Percentiles rank a stretch among this genome's conserved stretches.
phyloP scores from a whole-genome alignment of 2,113 vertebrate genomes.

The Semicossyphus pulcher region DNA sequence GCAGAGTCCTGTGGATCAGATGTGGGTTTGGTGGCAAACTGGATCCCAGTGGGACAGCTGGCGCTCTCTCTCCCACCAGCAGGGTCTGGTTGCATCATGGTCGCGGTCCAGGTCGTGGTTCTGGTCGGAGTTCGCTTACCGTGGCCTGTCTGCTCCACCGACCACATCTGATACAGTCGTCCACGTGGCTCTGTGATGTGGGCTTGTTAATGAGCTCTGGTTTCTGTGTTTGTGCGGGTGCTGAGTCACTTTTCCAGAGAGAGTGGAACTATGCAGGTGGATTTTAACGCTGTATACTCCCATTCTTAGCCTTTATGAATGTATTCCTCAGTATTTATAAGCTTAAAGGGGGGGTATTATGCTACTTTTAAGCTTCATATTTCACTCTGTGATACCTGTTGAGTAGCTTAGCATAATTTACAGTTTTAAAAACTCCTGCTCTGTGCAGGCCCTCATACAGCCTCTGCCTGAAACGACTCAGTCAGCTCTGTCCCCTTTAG shows the following conservation, averaged over 20 bases:
- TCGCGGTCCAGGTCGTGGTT: constrained; percentile 44
- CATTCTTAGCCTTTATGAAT: neutral
- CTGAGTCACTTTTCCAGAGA: constrained; percentile 46
- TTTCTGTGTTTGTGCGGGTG: constrained; percentile 13
- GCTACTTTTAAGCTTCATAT: no score
- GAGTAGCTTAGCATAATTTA: neutral
- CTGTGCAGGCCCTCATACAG: no score
- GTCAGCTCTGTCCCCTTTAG: no score
- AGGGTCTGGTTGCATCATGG: constrained; percentile 69
- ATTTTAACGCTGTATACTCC: constrained; percentile 15
- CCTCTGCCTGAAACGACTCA: no score
- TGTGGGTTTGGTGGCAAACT: constrained; percentile 71
- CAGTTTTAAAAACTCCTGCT: no score
- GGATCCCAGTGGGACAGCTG: constrained; percentile 72
- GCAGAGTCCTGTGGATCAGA: constrained; percentile 61
- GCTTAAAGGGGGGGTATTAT: no score
- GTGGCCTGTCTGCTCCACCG: constrained; percentile 47
- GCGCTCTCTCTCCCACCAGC: constrained; percentile 30
- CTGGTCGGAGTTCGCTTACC: constrained; percentile 19
- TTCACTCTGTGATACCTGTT: no score
- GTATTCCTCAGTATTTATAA: neutral
- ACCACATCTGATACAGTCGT: constrained; percentile 59
- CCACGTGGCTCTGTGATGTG: constrained; percentile 64
- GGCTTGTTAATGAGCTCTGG: constrained; percentile 53
- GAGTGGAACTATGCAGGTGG: constrained; percentile 57